Base-by-base conservation (phyloP, 2,888 invertebrate species). In the Acholoe squamosa region DNA sequence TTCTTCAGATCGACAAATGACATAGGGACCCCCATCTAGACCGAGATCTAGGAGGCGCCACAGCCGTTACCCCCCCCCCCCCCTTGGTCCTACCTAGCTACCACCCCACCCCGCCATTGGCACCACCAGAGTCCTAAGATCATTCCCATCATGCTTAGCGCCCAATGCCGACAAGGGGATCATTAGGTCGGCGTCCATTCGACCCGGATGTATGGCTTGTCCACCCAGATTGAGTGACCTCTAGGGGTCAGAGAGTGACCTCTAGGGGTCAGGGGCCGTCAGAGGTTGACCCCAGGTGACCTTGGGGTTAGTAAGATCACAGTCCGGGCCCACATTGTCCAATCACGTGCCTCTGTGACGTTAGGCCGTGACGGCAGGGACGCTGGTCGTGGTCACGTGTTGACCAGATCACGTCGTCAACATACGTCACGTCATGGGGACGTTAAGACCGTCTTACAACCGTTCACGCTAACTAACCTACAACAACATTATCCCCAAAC, bases 171-270 rank as follows among this genome's bases (percentile, higher is more conserved):
- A 80, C 80, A 80, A 80, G 80, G 34, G 22, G 34, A 43, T 43
- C 80, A 43, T 80, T 80, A 80, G 80, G 80, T 28, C 43, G 16
- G 31, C 33, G 12, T 16, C 80, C 80, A 33, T 80, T 43, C n/a
- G 0, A 43, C 34, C 80, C 19, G 43, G 80, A 19, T 34, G 14
- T 7, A 5, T 80, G 80, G 34, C 80, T 19, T 80, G 80, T 80
- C 80, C 80, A 22, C 12, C 80, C 80, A 80, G 80, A 80, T 80
- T 80, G 80, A 19, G 80, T 80, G 80, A 80, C 80, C 80, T n/a
- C 43, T 28, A 22, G 3, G 33, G 77, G 77, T 77, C 77, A 77
- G 28, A 12, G 33, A 25, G 3, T 7, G 77, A n/a, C 33, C 77
- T n/a, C 71, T 61, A 5, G 25, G 14, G 22, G 61, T 25, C 61